phyloP scores from a whole-genome alignment of 2,888 invertebrate genomes.

The Harpalus rubripes region DNA sequence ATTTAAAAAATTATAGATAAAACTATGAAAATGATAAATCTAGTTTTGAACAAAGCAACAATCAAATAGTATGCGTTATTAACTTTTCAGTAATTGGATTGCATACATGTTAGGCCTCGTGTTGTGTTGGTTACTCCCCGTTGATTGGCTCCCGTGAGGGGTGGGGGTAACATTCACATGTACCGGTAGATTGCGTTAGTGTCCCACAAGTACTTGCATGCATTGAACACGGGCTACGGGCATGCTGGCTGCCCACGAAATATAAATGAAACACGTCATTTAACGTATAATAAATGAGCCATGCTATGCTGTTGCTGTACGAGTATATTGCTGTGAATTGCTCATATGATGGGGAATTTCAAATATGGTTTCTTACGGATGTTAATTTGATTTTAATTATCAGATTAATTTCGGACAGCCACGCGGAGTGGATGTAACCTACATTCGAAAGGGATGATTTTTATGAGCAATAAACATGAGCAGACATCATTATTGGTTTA shows the following conservation, averaged over 20 bases:
- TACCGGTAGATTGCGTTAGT: conserved; percentile 48
- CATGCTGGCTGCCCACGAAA: conserved; percentile 21
- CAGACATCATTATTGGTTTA: no score
- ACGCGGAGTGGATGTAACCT: background rate
- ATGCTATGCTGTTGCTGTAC: conserved; percentile 13
- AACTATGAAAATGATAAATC: background rate
- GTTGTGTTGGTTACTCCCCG: conserved; percentile 24
- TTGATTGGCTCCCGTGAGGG: conserved; percentile 15
- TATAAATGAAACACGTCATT: conserved; percentile 39
- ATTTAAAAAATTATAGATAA: no score
- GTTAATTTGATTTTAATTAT: conserved; percentile 48
- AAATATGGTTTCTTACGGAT: conserved; percentile 29
- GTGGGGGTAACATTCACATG: conserved; percentile 17
- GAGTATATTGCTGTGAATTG: conserved; percentile 5
- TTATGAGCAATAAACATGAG: background rate
- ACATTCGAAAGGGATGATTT: background rate
- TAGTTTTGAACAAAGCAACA: background rate
- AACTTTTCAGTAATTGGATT: conserved; percentile 46
- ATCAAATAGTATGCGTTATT: conserved; percentile 34
- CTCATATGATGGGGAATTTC: background rate
- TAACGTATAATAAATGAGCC: conserved; percentile 35
- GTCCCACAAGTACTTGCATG: conserved; percentile 48
- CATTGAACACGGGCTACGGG: conserved; percentile 13
- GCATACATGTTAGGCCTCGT: conserved; percentile 35
- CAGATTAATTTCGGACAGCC: conserved; percentile 32